A percentile compares a stretch with the other conserved stretches of the same genome.
phyloP scores from a whole-genome alignment of 1,140 invertebrate genomes.

The Triops cancriformis region DNA sequence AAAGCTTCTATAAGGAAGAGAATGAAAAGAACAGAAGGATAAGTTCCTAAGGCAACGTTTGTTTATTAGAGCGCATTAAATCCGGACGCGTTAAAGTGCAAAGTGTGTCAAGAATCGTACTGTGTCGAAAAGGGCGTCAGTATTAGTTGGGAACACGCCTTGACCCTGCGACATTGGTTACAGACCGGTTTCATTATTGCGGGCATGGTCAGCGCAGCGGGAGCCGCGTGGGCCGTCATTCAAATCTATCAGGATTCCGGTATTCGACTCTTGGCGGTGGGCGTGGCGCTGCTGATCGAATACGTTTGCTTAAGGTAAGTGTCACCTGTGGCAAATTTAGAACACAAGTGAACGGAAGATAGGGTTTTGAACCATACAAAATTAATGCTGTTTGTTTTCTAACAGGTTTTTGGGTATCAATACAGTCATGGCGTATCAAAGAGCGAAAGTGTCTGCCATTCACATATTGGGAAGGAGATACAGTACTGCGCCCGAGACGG shows the following conservation, averaged over 20 bases:
- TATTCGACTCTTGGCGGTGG: constrained; percentile 66
- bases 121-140: constrained; percentile 50
- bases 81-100: constrained; percentile 59
- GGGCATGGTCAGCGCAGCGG: constrained; percentile 61
- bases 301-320: constrained; percentile 73
- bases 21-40: constrained; percentile 15
- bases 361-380: neutral
- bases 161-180: constrained; percentile 70
- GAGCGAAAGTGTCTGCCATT: constrained; percentile 78
- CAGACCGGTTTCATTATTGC: constrained; percentile 57
- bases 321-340: neutral
- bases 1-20: constrained; percentile 15
- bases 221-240: constrained; percentile 68
- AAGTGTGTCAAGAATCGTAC: constrained; percentile 68
- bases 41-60: constrained; percentile 24
- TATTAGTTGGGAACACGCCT: constrained; percentile 60
- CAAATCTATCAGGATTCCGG: constrained; percentile 68
- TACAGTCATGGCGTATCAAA: constrained; percentile 73
- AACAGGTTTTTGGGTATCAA: constrained; percentile 70
- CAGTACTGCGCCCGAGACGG: constrained; percentile 11
- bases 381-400: constrained; percentile 33
- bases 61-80: constrained; percentile 50
- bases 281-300: constrained; percentile 65
- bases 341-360: neutral
- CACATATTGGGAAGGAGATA: constrained; percentile 53